Conservation (phyloP, 2,797 vertebrate genomes). For the Danio jaintianensis region DNA sequence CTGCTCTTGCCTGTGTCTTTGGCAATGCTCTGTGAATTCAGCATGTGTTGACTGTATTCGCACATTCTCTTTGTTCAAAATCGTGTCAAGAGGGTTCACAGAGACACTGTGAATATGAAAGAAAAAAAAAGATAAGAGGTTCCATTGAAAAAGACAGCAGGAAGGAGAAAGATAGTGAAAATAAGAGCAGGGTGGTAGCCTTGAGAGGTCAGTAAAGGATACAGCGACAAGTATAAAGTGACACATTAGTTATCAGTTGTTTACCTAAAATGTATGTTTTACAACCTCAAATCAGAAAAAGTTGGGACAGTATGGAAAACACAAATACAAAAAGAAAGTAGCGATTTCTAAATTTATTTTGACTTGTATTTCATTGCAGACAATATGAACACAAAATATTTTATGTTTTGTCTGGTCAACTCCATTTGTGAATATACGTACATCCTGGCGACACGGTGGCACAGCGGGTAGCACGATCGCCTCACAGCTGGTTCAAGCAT, state of each 20-base stretch:
- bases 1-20: conserved; percentile 6
- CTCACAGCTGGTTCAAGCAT: no score
- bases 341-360: no score
- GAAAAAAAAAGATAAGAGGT: neutral
- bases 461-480: no score
- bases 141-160: neutral
- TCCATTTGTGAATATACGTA: no score
- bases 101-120: conserved; percentile 23
- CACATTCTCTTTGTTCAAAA: conserved; percentile 43
- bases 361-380: no score
- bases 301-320: no score
- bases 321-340: no score
- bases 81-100: neutral
- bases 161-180: neutral
- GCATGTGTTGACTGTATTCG: conserved; percentile 33
- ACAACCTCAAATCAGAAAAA: no score
- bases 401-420: no score
- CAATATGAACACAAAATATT: no score
- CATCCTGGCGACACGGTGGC: no score
- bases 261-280: no score
- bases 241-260: neutral
- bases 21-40: conserved; percentile 13
- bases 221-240: neutral
- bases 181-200: neutral
- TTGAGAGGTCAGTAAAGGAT: neutral